These are phyloP conservation scores for Syrphus vitripennis DNA, from an alignment of 2,888 invertebrate genomes.

Conservation along the genomic window DNA sequence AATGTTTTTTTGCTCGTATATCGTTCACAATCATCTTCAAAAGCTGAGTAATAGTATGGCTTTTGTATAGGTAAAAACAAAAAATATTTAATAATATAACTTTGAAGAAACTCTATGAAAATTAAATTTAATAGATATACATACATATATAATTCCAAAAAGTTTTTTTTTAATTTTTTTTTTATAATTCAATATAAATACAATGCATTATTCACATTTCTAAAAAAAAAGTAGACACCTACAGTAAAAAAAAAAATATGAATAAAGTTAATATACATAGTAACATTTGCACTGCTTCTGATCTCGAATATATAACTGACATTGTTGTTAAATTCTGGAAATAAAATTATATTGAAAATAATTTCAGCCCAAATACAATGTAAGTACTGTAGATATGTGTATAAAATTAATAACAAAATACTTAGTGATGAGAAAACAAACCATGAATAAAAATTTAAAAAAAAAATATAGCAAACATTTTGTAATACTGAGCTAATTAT, in stretches of 20 bases:
- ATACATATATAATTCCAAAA: conserved; percentile 8
- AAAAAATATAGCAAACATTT: conserved; percentile 56
- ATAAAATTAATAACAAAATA: conserved; percentile 57
- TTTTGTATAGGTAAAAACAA: conserved; percentile 10
- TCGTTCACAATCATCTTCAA: background rate
- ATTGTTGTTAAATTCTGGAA: conserved; percentile 48
- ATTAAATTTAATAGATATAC: background rate
- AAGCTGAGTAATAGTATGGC: background rate
- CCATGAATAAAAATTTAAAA: conserved; percentile 8
- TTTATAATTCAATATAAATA: conserved; percentile 7
- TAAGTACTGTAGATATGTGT: conserved; percentile 71
- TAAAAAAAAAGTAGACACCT: conserved; percentile 17
- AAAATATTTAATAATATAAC: conserved; percentile 8
- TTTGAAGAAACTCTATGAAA: conserved; percentile 4
- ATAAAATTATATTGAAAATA: conserved; percentile 33
- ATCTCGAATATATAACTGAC: conserved; percentile 45
- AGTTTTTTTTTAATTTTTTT: background rate
- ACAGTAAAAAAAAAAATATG: conserved; percentile 21
- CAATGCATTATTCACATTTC: conserved; percentile 14
- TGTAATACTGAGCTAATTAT: conserved; percentile 69
- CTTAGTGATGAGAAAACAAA: conserved; percentile 36
- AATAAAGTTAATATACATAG: conserved; percentile 21
- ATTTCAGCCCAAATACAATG: conserved; percentile 48
- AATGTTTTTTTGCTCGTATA: background rate
- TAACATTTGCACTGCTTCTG: conserved; percentile 58